phyloP scores from a whole-genome alignment of 2,888 invertebrate species.

The Sphaerophoria taeniata region DNA sequence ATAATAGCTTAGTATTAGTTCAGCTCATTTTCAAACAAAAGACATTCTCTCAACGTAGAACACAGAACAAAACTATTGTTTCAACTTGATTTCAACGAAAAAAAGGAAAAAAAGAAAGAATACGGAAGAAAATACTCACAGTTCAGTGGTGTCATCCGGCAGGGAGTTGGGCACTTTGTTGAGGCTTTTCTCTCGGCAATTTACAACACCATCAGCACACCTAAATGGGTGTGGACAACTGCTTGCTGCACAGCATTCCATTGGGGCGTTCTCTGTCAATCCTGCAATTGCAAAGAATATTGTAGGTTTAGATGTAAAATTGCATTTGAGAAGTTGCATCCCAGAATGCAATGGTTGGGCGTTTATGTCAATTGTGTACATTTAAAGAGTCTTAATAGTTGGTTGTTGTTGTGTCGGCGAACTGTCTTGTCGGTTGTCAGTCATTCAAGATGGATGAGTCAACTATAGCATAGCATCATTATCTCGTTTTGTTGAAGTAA shows the following conservation, averaged over 20 bases:
- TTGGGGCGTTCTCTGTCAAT: conserved; percentile 87
- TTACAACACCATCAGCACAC: conserved; percentile 97
- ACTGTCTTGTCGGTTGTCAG: conserved; percentile 44
- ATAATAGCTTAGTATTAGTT: conserved; percentile 59
- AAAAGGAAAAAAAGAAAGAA: conserved; percentile 8
- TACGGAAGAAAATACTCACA: conserved; percentile 87
- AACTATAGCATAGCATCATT: conserved; percentile 50
- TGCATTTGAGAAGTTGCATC: conserved; percentile 47
- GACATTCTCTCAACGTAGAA: background rate
- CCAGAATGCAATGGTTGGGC: conserved; percentile 43
- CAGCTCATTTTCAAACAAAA: conserved; percentile 35
- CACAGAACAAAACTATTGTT: conserved; percentile 9
- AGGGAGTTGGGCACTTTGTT: conserved; percentile 94
- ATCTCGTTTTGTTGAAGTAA: conserved; percentile 51
- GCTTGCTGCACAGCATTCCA: conserved; percentile 92
- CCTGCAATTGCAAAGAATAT: conserved; percentile 82
- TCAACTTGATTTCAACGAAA: conserved; percentile 80
- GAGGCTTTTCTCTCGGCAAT: conserved; percentile 96
- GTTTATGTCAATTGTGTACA: conserved; percentile 54
- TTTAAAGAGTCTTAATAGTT: conserved; percentile 8
- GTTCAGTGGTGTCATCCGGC: conserved; percentile 95
- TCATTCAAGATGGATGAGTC: conserved; percentile 20
- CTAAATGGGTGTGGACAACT: conserved; percentile 96
- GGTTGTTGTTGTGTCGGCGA: conserved; percentile 57
- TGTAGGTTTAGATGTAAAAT: conserved; percentile 66